Evolutionary conservation across 1,140 invertebrate genomes (phyloP), one percentile per base, ranked within the genome.

Genomic region (Oncopodura yosiiana): DNA sequence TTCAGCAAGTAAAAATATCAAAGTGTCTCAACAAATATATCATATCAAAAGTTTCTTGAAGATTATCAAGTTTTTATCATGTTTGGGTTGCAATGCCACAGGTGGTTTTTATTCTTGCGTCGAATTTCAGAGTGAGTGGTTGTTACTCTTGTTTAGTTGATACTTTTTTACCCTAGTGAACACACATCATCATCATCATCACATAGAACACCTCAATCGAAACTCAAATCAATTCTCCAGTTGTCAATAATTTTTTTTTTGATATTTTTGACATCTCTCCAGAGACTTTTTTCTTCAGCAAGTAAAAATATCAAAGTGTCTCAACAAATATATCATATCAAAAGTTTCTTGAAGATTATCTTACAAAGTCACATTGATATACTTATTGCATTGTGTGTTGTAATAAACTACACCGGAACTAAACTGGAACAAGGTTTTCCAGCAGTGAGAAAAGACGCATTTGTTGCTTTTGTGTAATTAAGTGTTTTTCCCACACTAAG

Each of bases 51-150:
- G n/a, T n/a, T n/a, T n/a, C n/a, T n/a, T n/a, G n/a, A n/a, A n/a
- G n/a, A n/a, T n/a, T n/a, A n/a, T n/a, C n/a, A n/a, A 54, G 52
- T 54, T 46, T 26, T 45, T 38, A 39, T 19, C 43, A 34, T 41
- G 41, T 53, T 53, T 39, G 51, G 52, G 43, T 54, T 54, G 52
- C 41, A 48, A 45, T 54, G 52, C 52, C 43, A 54, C 52, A 54
- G 52, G 52, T 54, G 52, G 52, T 41, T 6, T 24, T 54, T 54
- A 54, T 54, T 54, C 44, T 26, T 54, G 8, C 32, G 42, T 54
- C 32, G 52, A 54, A 54, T 54, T 46, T 54, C 26, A 32, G 46
- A 12, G n/a, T 54, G 42, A 54, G 26, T 54, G 52, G 41, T 46
- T 41, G 38, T n/a, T 18, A 16, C 39, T n/a, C 8, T 6, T 16